phyloP scores from a whole-genome alignment of 1,140 invertebrate species.

The Linepithema humile region DNA sequence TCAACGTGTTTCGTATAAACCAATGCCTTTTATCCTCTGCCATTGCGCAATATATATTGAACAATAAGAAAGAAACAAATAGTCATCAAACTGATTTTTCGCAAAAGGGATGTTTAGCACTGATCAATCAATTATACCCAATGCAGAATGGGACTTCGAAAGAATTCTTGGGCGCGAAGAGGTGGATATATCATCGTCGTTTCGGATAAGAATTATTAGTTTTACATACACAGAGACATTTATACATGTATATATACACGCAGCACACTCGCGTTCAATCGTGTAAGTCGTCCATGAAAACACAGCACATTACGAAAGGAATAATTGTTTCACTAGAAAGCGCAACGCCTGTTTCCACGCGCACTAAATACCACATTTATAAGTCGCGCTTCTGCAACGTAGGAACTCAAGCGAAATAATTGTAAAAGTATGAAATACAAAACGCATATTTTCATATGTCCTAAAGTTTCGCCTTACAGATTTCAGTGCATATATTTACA shows the following conservation, averaged over 20 bases:
- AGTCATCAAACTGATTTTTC: constrained; percentile 7
- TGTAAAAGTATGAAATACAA: constrained; percentile 68
- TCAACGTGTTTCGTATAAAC: constrained; percentile 58
- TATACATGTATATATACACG: constrained; percentile 72
- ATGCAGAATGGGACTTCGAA: not conserved
- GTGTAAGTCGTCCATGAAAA: constrained; percentile 56
- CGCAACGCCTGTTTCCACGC: constrained; percentile 66
- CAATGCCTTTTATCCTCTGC: constrained; percentile 31
- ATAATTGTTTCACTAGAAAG: constrained; percentile 57
- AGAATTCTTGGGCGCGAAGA: not conserved
- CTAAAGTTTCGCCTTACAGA: constrained; percentile 57
- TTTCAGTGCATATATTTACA: constrained; percentile 71
- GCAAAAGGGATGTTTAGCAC: not conserved
- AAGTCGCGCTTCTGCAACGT: constrained; percentile 62
- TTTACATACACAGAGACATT: constrained; percentile 71
- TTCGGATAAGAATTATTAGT: constrained; percentile 61
- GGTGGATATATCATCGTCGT: constrained; percentile 6
- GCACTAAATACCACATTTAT: constrained; percentile 72
- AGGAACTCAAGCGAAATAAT: constrained; percentile 68
- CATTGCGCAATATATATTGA: constrained; percentile 10
- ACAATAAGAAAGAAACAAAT: not conserved
- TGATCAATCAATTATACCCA: not conserved
- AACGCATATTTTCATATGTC: constrained; percentile 31
- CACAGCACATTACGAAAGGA: constrained; percentile 62
- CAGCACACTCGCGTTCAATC: constrained; percentile 44